These are phyloP conservation scores for Pentamera pediparva DNA, from an alignment of 53 echinoderm and acorn worm species.

Conservation along the genomic window DNA sequence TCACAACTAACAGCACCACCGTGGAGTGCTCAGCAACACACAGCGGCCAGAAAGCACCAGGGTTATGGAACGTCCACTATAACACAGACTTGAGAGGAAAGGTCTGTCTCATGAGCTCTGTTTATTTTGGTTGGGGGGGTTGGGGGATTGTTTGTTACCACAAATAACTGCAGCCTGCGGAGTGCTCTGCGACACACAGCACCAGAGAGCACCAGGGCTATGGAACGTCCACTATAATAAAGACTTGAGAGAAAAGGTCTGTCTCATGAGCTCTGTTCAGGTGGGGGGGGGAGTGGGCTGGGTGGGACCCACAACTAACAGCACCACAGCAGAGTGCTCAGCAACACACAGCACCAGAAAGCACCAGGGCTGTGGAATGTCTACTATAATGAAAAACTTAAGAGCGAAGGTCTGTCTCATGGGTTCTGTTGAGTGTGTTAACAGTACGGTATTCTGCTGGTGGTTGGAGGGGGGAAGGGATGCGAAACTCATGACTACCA, in stretches of 20 bases:
- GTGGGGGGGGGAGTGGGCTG: no score
- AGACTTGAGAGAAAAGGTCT: constrained; percentile 86
- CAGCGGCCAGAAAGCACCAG: constrained; percentile 81
- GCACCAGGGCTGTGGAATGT: constrained; percentile 92
- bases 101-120: constrained; percentile 34
- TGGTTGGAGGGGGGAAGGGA: no score
- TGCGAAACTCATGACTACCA: no score
- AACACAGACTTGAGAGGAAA: constrained; percentile 85
- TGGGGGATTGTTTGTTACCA: no score
- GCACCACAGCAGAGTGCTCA: constrained; percentile 66
- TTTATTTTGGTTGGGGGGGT: no score
- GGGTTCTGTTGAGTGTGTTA: no score
- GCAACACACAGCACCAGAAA: constrained; percentile 67
- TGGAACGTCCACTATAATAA: constrained; percentile 94
- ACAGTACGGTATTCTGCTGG: no score
- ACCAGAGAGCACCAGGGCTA: constrained; percentile 87
- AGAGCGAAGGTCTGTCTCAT: constrained; percentile 83
- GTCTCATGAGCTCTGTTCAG: no score
- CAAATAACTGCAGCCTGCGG: no score
- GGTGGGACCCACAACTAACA: constrained; percentile 78
- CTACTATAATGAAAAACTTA: constrained; percentile 80
- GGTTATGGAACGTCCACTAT: constrained; percentile 83
- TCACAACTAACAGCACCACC: constrained; percentile 78
- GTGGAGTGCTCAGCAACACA: constrained; percentile 63
- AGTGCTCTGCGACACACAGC: constrained; percentile 64